Percentiles rank a stretch among this genome's conserved stretches.
Evolutionary conservation across 2,797 vertebrate species (phyloP).

Genomic region (Dermochelys coriacea): DNA sequence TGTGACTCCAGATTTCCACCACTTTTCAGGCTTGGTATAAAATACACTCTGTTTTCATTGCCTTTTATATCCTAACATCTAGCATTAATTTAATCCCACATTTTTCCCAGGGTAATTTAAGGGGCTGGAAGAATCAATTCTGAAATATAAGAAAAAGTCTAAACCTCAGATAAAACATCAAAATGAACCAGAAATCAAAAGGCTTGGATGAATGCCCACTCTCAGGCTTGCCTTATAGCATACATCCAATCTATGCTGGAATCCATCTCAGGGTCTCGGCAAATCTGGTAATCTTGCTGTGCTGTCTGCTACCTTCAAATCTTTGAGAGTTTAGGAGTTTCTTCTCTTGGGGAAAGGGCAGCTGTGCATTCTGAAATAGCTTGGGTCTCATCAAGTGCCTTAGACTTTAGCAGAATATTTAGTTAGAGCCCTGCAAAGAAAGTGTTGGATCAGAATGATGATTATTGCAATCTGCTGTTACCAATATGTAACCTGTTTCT

Average conservation of each 20-base stretch:
- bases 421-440: not conserved
- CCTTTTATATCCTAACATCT: constrained; percentile 63
- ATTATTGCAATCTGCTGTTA: constrained; percentile 48
- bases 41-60: not conserved
- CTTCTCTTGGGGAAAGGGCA: not conserved
- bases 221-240: constrained; percentile 42
- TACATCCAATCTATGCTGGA: constrained; percentile 4
- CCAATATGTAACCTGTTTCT: constrained; percentile 45
- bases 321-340: not conserved
- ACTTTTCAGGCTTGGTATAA: constrained; percentile 30
- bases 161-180: constrained; percentile 64
- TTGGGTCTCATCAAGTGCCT: constrained; percentile 21
- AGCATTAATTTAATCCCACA: constrained; percentile 73
- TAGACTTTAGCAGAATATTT: constrained; percentile 47
- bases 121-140: constrained; percentile 68
- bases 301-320: not conserved
- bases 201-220: constrained; percentile 66
- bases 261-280: constrained; percentile 41
- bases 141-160: constrained; percentile 55
- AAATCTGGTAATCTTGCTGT: constrained; percentile 39
- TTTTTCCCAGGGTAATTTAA: constrained; percentile 72
- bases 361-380: not conserved
- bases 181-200: constrained; percentile 59
- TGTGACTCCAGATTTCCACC: constrained; percentile 57
- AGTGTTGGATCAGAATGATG: constrained; percentile 43